These are phyloP conservation scores for Trypoxylus dichotomus DNA, from an alignment of 1,140 invertebrate genomes.

Conservation along the genomic window DNA sequence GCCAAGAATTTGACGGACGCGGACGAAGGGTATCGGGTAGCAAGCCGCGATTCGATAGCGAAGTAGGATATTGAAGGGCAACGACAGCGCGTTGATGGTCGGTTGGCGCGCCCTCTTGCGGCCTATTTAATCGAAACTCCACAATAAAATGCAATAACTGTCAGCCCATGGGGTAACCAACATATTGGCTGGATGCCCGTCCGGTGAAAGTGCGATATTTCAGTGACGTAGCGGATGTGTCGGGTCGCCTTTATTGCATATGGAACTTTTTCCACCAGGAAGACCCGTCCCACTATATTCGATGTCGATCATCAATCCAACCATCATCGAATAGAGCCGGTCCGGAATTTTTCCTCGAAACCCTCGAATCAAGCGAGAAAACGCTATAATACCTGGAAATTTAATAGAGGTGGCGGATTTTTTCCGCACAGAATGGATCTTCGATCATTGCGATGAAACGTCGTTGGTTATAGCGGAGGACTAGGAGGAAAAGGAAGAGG, in stretches of 20 bases:
- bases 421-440: background rate
- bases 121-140: constrained; percentile 6
- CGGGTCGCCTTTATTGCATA: constrained; percentile 5
- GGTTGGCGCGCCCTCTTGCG: background rate
- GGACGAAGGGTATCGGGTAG: too few species aligned
- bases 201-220: background rate
- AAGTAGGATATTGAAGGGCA: background rate
- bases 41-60: too few species aligned
- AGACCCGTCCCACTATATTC: background rate
- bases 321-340: background rate
- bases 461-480: background rate
- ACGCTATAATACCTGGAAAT: background rate
- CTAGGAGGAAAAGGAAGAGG: too few species aligned
- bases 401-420: background rate
- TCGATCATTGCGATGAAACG: background rate
- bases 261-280: background rate
- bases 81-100: background rate
- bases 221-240: background rate
- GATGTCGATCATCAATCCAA: background rate
- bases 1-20: too few species aligned
- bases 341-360: background rate
- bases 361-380: background rate
- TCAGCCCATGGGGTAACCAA: background rate
- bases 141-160: constrained; percentile 7
- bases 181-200: background rate